A percentile compares a stretch with the other conserved stretches of the same genome.
Conservation (phyloP, 2,797 vertebrate species). For the Platyrinchus mystaceus region DNA sequence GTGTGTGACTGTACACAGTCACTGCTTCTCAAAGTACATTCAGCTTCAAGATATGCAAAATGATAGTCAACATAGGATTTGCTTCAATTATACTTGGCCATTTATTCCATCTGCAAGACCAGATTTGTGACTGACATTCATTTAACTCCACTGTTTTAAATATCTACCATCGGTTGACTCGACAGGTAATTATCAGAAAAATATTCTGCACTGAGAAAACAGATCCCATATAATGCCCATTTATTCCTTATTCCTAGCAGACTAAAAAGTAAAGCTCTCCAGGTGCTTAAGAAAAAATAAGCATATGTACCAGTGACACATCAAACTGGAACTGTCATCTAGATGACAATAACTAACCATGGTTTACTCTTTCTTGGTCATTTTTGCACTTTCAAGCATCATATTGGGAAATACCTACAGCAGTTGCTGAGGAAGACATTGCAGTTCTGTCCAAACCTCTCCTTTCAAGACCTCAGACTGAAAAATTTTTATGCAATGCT, state of each 20-base stretch:
- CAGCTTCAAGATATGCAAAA: not conserved
- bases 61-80: fast-evolving
- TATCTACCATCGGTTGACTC: not conserved
- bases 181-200: not conserved
- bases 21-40: not conserved
- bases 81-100: not conserved
- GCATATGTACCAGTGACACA: not conserved
- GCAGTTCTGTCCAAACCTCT: not conserved
- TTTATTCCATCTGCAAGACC: not conserved
- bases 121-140: not conserved
- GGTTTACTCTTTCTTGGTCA: not conserved
- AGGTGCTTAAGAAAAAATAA: not conserved
- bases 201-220: not conserved
- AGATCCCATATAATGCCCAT: not conserved
- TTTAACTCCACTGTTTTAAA: not conserved
- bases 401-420: not conserved
- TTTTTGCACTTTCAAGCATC: not conserved
- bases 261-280: not conserved
- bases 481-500: not conserved
- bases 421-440: not conserved
- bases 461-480: not conserved
- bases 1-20: not conserved
- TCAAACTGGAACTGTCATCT: not conserved
- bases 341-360: not conserved
- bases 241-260: not conserved